These are phyloP conservation scores for Sorex fumeus DNA, from an alignment of 2,113 vertebrate species.

Conservation along the genomic window DNA sequence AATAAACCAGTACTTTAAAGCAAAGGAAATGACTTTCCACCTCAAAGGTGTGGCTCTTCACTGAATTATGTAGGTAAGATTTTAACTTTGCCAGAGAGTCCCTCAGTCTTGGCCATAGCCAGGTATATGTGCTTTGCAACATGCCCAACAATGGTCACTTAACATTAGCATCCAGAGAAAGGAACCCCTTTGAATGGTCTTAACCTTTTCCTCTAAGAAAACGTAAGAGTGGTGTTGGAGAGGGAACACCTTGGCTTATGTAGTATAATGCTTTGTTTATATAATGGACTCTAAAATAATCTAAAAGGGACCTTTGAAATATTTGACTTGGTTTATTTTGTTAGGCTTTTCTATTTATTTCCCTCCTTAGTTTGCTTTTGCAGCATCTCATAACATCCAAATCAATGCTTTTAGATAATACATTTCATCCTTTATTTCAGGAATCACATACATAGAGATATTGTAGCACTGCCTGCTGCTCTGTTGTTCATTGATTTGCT, in stretches of 20 bases:
- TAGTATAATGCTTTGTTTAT: constrained; percentile 36
- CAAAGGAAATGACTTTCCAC: constrained; percentile 68
- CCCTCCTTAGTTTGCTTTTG: constrained; percentile 24
- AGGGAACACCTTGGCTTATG: neutral
- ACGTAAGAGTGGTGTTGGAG: neutral
- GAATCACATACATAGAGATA: constrained; percentile 46
- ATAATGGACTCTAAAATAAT: constrained; percentile 2
- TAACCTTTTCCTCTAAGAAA: neutral
- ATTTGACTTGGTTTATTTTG: constrained; percentile 61
- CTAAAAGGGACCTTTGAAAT: constrained; percentile 66
- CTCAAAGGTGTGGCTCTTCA: constrained; percentile 10
- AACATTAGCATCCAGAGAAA: neutral
- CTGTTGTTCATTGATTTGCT: too few species aligned
- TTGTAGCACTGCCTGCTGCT: too few species aligned
- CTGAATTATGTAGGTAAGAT: constrained; percentile 65
- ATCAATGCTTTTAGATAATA: neutral
- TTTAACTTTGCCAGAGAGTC: constrained; percentile 32
- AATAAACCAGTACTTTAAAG: constrained; percentile 67
- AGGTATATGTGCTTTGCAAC: neutral
- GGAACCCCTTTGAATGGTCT: neutral
- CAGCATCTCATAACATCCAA: neutral
- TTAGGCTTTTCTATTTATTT: constrained; percentile 70
- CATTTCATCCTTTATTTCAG: constrained; percentile 54
- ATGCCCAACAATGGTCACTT: neutral
- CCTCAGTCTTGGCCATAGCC: neutral